Percentiles rank a stretch among this genome's conserved stretches.
These are phyloP conservation scores for Delphinapterus leucas DNA, from an alignment of 2,113 vertebrate species.

Conservation along the genomic window DNA sequence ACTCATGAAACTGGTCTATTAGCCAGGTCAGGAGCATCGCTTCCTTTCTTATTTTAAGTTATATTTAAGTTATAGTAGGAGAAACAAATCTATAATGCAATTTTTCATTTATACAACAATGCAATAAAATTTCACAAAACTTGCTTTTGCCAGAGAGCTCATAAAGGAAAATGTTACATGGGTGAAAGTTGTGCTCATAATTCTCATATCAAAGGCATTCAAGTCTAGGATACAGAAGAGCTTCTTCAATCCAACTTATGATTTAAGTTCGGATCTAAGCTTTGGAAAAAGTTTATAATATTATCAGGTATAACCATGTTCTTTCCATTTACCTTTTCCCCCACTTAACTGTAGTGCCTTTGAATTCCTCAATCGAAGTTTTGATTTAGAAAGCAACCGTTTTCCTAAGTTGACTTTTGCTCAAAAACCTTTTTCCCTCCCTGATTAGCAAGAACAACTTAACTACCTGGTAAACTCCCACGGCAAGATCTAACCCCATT, in stretches of 20 bases:
- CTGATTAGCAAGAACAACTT: neutral
- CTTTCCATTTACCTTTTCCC: neutral
- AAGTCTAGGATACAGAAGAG: neutral
- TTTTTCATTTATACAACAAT: neutral
- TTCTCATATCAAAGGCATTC: neutral
- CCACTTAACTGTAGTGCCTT: neutral
- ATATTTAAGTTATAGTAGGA: neutral
- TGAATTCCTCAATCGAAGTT: neutral
- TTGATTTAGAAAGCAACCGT: neutral
- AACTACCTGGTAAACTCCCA: neutral
- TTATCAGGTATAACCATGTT: neutral
- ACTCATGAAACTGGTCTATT: neutral
- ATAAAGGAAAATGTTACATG: neutral
- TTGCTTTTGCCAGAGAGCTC: neutral
- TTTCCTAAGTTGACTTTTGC: neutral
- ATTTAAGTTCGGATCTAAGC: neutral
- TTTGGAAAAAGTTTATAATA: neutral
- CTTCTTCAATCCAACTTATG: neutral
- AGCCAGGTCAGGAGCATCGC: neutral
- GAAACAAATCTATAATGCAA: neutral
- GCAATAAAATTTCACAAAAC: neutral
- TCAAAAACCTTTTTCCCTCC: neutral
- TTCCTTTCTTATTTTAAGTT: neutral
- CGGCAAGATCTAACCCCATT: neutral
- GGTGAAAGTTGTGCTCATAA: neutral